Conservation (phyloP, 2,797 vertebrate genomes). For the Coccyzus lansbergi region DNA sequence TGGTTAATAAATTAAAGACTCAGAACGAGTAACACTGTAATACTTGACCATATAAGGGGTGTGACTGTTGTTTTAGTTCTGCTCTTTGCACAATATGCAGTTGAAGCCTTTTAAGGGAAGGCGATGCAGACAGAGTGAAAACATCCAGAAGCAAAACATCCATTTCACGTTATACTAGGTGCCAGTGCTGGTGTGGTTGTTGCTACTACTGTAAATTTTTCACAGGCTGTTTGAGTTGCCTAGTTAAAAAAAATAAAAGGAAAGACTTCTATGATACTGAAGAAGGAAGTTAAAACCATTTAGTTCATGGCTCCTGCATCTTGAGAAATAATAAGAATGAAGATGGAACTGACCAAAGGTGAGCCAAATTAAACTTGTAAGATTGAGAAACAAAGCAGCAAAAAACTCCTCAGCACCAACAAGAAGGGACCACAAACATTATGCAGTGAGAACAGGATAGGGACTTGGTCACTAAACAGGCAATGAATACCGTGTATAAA, state of each 20-base stretch:
- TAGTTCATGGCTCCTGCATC: not conserved
- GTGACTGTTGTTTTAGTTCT: conserved; percentile 58
- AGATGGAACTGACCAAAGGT: not conserved
- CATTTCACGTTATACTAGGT: conserved; percentile 39
- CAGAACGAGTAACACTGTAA: conserved; percentile 57
- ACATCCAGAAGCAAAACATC: conserved; percentile 64
- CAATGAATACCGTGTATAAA: not conserved
- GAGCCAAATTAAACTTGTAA: not conserved
- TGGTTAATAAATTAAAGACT: conserved; percentile 71
- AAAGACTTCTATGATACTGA: not conserved
- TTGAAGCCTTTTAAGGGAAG: conserved; percentile 80
- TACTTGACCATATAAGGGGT: conserved; percentile 77
- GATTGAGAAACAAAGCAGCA: not conserved
- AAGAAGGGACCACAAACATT: not conserved
- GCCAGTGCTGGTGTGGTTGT: conserved; percentile 32
- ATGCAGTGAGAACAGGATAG: not conserved
- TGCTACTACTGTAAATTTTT: conserved; percentile 29
- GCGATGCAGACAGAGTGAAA: conserved; percentile 36
- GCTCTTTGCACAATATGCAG: conserved; percentile 55
- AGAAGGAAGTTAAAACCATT: not conserved
- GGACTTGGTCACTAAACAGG: not conserved
- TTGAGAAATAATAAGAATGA: not conserved
- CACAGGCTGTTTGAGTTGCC: conserved; percentile 4
- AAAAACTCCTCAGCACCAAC: not conserved
- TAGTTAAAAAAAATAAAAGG: not conserved